Evolutionary conservation across 2,113 vertebrate genomes (phyloP).

Genomic region (Puma concolor): DNA sequence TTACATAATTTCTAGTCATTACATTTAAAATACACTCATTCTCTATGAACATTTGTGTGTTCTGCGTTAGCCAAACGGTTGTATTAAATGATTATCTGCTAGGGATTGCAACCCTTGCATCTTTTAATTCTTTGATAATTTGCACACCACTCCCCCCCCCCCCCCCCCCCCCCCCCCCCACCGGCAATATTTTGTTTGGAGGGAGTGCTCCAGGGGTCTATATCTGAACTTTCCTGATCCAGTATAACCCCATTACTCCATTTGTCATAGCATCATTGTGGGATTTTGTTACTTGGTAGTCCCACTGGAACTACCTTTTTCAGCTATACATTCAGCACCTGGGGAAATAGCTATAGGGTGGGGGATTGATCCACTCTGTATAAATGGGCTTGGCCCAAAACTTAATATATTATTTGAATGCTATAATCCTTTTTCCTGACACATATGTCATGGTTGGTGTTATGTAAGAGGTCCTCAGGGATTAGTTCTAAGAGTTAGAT

Average conservation of each 20-base stretch:
- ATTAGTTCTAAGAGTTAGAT: slow-evolving; percentile 15
- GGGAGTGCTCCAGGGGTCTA: not conserved
- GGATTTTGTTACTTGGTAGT: not conserved
- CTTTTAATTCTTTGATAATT: not conserved
- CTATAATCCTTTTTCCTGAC: not conserved
- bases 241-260: not conserved
- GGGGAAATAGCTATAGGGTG: not conserved
- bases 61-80: not conserved
- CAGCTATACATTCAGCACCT: not conserved
- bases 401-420: not conserved
- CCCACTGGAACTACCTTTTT: not conserved
- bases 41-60: slow-evolving; percentile 1
- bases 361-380: not conserved
- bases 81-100: not conserved
- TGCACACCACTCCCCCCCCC: too few relatives aligned
- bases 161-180: too few relatives aligned
- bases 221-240: not conserved
- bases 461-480: not conserved
- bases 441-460: not conserved
- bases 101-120: not conserved
- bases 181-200: not conserved
- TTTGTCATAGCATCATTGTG: not conserved
- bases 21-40: not conserved
- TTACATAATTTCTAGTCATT: slow-evolving; percentile 14
- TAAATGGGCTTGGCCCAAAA: not conserved